phyloP scores from a whole-genome alignment of 1,140 invertebrate genomes.

The Heliothis virescens region DNA sequence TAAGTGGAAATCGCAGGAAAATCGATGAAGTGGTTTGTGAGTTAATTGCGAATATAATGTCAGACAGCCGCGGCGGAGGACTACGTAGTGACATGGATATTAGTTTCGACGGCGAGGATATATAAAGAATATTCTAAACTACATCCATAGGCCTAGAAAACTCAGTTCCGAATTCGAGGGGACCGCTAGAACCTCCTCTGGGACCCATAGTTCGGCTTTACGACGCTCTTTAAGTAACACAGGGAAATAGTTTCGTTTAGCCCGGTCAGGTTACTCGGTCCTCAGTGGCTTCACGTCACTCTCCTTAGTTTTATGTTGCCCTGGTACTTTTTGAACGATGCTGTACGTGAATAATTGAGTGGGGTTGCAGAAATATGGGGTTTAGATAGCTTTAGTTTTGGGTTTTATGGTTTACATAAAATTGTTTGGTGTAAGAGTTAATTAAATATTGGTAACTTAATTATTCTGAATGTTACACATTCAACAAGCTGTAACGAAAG shows the following conservation, averaged over 20 bases:
- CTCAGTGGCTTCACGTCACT: constrained; percentile 23
- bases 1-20: too few relatives aligned
- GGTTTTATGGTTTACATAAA: background rate
- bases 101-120: too few relatives aligned
- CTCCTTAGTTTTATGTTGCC: constrained; percentile 37
- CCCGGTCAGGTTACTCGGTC: constrained; percentile 36
- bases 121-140: background rate
- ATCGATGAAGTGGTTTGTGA: too few relatives aligned
- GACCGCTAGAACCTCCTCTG: background rate
- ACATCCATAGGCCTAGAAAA: background rate
- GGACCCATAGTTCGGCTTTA: constrained; percentile 37
- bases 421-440: too few relatives aligned
- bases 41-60: too few relatives aligned
- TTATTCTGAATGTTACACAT: too few relatives aligned
- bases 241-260: constrained; percentile 48
- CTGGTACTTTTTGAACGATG: constrained; percentile 9
- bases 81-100: too few relatives aligned
- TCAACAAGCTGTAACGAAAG: too few relatives aligned
- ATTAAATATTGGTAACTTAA: too few relatives aligned
- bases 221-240: constrained; percentile 45
- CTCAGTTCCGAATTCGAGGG: constrained; percentile 16
- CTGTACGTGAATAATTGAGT: constrained; percentile 15
- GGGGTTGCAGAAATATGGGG: background rate
- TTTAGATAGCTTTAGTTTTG: background rate
- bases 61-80: too few relatives aligned